phyloP scores from a whole-genome alignment of 2,113 vertebrate species.

The Limnothrissa miodon region DNA sequence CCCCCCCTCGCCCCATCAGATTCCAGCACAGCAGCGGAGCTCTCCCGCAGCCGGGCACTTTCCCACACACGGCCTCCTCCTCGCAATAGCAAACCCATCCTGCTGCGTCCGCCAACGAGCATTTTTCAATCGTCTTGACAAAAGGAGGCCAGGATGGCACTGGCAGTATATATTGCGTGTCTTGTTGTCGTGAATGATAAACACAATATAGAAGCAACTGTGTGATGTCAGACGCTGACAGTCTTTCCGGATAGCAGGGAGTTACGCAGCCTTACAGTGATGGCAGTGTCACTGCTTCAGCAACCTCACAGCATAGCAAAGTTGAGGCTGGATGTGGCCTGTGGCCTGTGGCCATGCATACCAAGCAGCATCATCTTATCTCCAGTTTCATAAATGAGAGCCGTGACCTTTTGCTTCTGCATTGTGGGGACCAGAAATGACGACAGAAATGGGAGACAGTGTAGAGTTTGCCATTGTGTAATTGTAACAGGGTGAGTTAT shows the following conservation, averaged over 20 bases:
- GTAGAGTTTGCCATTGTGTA: neutral
- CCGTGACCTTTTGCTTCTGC: conserved; percentile 5
- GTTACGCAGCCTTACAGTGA: too few relatives aligned
- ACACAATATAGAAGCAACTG: neutral
- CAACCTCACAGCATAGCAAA: neutral
- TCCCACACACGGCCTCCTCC: neutral
- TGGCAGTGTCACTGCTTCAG: neutral
- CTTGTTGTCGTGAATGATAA: neutral
- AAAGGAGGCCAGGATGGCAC: neutral
- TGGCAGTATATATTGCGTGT: neutral
- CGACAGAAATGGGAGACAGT: neutral
- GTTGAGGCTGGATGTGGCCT: conserved; percentile 5
- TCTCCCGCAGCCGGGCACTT: neutral
- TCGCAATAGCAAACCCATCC: neutral
- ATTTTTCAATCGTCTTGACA: neutral
- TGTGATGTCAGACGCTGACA: neutral
- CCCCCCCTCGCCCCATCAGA: conserved; percentile 14
- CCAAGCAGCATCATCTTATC: neutral
- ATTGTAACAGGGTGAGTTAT: neutral
- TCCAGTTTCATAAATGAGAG: neutral
- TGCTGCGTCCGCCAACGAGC: neutral
- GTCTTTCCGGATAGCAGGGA: neutral
- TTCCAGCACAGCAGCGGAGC: conserved; percentile 29
- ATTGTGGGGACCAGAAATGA: neutral
- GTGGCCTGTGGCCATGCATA: neutral